Conservation (phyloP, 1,140 invertebrate species). For the Trachymyrmex cornetzi region DNA sequence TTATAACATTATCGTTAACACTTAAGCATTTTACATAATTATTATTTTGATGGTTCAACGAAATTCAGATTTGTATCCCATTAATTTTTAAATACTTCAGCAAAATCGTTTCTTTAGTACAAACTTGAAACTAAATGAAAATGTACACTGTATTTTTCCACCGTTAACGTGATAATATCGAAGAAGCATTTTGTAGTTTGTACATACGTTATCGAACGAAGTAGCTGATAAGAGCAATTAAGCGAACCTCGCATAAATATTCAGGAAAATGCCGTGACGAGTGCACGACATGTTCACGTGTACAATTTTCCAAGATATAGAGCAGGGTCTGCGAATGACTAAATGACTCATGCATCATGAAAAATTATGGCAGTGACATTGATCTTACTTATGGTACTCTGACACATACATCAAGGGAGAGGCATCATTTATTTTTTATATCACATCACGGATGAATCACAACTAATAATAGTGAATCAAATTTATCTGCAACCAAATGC, state of each 20-base stretch:
- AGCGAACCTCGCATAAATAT: neutral
- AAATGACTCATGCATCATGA: slow-evolving; percentile 68
- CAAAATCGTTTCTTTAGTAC: too few relatives aligned
- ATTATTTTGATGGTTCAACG: too few relatives aligned
- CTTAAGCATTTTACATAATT: too few relatives aligned
- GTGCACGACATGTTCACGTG: neutral
- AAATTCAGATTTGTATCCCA: too few relatives aligned
- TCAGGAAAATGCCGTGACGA: neutral
- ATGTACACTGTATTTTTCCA: neutral
- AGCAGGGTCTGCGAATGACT: neutral
- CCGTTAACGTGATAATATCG: neutral
- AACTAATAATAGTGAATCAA: neutral
- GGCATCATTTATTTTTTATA: slow-evolving; percentile 16
- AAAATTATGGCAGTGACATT: slow-evolving; percentile 64
- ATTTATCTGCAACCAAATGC: neutral
- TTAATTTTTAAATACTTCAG: too few relatives aligned
- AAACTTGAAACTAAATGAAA: too few relatives aligned
- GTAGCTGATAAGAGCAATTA: neutral
- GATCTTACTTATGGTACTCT: slow-evolving; percentile 46
- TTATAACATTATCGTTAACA: too few relatives aligned
- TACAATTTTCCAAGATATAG: slow-evolving; percentile 35
- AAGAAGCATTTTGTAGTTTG: neutral
- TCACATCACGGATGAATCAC: neutral
- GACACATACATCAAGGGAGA: slow-evolving; percentile 53
- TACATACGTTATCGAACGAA: neutral